Percentiles rank a stretch among this genome's conserved stretches.
These are phyloP conservation scores for Anthrax anthrax DNA, from an alignment of 2,888 invertebrate species.

Conservation along the genomic window DNA sequence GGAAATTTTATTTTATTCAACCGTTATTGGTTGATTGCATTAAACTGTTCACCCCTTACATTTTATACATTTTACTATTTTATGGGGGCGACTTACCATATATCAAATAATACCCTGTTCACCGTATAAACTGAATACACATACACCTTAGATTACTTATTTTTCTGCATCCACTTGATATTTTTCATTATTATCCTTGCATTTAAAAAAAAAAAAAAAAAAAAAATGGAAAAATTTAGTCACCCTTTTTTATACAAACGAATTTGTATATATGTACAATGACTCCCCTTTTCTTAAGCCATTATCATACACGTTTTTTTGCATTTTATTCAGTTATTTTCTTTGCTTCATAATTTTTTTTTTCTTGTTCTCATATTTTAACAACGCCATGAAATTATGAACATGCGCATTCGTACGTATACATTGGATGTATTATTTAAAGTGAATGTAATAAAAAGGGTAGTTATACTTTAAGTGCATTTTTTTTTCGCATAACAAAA, in stretches of 20 bases:
- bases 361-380: background rate
- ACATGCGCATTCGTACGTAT: constrained; percentile 9
- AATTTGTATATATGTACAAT: too few relatives aligned
- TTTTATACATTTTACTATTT: background rate
- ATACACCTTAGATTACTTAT: too few relatives aligned
- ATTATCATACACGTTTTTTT: too few relatives aligned
- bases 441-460: too few relatives aligned
- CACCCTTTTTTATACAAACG: background rate
- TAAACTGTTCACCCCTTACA: background rate
- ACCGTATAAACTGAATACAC: too few relatives aligned
- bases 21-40: constrained; percentile 11
- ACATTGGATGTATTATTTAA: too few relatives aligned
- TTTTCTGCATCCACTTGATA: background rate
- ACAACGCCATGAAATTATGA: constrained; percentile 10
- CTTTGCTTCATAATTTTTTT: background rate
- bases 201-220: background rate
- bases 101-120: too few relatives aligned
- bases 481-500: too few relatives aligned
- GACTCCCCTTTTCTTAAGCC: background rate
- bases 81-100: too few relatives aligned
- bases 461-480: too few relatives aligned
- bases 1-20: too few relatives aligned
- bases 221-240: background rate
- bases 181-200: background rate
- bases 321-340: background rate